Evolutionary conservation across 2,797 vertebrate genomes (phyloP).

Genomic region (Lacerta viridis): DNA sequence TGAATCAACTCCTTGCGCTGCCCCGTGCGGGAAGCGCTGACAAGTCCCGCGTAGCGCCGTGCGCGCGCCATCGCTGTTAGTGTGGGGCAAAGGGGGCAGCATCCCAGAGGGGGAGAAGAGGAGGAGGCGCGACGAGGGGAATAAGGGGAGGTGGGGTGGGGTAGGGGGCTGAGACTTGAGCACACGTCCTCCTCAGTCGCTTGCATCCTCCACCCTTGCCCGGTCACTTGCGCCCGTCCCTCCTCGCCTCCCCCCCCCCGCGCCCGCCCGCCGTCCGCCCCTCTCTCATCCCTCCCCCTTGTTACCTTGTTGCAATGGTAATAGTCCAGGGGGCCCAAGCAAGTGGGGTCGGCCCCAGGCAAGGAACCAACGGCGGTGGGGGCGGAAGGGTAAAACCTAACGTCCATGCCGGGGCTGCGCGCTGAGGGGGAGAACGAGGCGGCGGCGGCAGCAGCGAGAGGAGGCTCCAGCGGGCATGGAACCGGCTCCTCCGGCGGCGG

Average conservation of each 20-base stretch:
- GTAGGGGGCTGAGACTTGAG: neutral
- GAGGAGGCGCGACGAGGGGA: neutral
- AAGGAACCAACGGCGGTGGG: slow-evolving; percentile 94
- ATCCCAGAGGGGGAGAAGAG: neutral
- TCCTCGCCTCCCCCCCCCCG: neutral
- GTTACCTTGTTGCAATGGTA: slow-evolving; percentile 98
- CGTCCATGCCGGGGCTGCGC: slow-evolving; percentile 90
- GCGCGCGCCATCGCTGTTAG: neutral
- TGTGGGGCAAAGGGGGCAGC: slow-evolving; percentile 7
- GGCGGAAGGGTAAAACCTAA: slow-evolving; percentile 98
- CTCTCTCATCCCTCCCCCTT: slow-evolving; percentile 12
- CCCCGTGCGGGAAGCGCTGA: neutral
- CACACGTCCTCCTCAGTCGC: neutral
- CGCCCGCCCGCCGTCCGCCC: neutral
- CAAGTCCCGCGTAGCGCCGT: neutral
- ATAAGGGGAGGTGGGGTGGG: neutral
- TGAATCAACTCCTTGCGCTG: neutral
- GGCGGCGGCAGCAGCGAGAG: slow-evolving; percentile 70
- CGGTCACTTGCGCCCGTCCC: neutral
- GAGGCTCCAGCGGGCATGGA: slow-evolving; percentile 81
- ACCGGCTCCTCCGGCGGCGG: slow-evolving; percentile 73
- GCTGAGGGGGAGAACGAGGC: slow-evolving; percentile 55
- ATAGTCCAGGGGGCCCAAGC: slow-evolving; percentile 95
- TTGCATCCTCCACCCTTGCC: neutral
- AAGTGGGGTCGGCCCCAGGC: slow-evolving; percentile 90